phyloP scores from a whole-genome alignment of 2,797 vertebrate genomes.

The Agapornis canus region DNA sequence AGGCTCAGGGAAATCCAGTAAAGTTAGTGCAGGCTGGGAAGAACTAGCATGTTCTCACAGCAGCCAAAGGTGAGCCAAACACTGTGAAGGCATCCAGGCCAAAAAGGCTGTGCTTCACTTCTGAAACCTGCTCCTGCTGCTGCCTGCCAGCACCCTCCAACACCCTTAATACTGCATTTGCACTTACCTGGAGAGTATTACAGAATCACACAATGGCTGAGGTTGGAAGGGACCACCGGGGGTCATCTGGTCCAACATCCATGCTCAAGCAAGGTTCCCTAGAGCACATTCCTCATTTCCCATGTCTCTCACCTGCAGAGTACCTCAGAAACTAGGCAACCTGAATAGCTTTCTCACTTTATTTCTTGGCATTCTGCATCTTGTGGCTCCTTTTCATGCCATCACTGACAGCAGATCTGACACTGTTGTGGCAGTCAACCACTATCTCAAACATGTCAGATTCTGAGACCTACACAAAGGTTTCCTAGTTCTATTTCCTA shows the following conservation, averaged over 20 bases:
- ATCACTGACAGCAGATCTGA: background rate
- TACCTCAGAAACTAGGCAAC: background rate
- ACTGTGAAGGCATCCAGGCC: background rate
- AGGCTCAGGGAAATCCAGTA: background rate
- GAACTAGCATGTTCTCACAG: rapidly evolving
- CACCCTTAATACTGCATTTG: background rate
- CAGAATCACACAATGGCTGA: background rate
- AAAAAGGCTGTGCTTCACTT: background rate
- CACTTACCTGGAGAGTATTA: background rate
- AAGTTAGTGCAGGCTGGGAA: background rate
- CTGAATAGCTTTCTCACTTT: background rate
- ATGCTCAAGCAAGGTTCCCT: background rate
- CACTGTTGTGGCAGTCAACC: background rate
- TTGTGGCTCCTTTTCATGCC: background rate
- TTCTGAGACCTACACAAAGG: background rate
- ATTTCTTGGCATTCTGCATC: background rate
- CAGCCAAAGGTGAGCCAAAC: background rate
- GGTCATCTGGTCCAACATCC: background rate
- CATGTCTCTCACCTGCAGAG: too few relatives aligned
- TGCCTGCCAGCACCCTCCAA: background rate
- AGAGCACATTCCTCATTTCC: background rate
- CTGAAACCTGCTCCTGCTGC: background rate
- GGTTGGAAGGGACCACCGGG: background rate
- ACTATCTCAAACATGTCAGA: rapidly evolving
- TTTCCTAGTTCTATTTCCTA: background rate